phyloP scores from a whole-genome alignment of 2,888 invertebrate species.

The Stratiomys singularior region DNA sequence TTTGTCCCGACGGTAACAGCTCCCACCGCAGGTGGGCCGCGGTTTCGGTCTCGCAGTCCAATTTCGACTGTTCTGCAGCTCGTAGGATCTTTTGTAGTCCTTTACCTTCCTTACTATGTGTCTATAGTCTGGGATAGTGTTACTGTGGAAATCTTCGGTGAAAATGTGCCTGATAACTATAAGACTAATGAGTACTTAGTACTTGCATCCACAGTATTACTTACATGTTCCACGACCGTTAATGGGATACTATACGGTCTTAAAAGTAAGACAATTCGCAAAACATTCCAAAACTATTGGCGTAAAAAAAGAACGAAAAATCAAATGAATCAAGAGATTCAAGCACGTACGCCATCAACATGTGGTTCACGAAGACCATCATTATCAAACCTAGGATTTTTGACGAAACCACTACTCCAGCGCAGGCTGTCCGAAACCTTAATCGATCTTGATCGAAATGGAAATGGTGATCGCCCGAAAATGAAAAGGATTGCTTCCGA shows the following conservation, averaged over 20 bases:
- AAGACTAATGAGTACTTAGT: slow-evolving; percentile 51
- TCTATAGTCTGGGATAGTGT: slow-evolving; percentile 75
- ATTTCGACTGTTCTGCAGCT: slow-evolving; percentile 77
- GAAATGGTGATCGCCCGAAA: slow-evolving; percentile 54
- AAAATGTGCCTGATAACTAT: slow-evolving; percentile 51
- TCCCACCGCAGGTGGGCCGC: slow-evolving; percentile 66
- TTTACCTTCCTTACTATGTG: slow-evolving; percentile 81
- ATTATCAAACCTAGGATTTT: slow-evolving; percentile 69
- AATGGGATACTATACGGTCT: slow-evolving; percentile 84
- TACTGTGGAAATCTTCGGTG: slow-evolving; percentile 58
- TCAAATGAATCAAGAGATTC: slow-evolving; percentile 82
- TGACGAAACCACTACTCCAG: slow-evolving; percentile 68
- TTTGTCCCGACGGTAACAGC: slow-evolving; percentile 75
- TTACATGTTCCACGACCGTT: slow-evolving; percentile 73
- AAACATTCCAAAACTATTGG: slow-evolving; percentile 81
- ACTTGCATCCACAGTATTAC: slow-evolving; percentile 48
- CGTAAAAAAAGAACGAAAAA: slow-evolving; percentile 81
- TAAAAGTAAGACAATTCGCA: slow-evolving; percentile 76
- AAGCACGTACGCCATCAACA: slow-evolving; percentile 81
- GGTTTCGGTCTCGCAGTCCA: slow-evolving; percentile 70
- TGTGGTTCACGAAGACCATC: slow-evolving; percentile 81
- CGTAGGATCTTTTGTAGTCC: slow-evolving; percentile 75
- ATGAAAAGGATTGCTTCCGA: slow-evolving; percentile 68
- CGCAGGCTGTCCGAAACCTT: slow-evolving; percentile 70
- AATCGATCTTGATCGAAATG: slow-evolving; percentile 65